Conservation (phyloP, 2,113 vertebrate species). For the Xenopus laevis region DNA sequence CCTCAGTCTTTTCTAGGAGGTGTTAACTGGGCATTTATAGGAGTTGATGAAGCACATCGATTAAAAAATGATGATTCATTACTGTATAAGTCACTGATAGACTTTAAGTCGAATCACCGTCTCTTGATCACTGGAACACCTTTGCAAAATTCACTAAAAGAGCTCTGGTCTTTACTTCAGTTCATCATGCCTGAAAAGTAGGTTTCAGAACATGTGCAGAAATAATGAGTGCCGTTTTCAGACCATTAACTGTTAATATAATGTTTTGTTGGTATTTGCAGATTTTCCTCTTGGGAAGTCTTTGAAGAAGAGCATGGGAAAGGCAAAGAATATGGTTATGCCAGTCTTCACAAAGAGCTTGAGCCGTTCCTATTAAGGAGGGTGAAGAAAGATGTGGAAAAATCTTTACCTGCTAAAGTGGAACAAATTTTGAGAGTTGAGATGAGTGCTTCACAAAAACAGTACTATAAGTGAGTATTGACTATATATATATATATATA, state of each 20-base stretch:
- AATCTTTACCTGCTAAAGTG: constrained; percentile 96
- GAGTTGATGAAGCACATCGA: constrained; percentile 95
- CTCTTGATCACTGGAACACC: constrained; percentile 97
- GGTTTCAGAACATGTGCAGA: constrained; percentile 43
- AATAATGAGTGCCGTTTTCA: neutral
- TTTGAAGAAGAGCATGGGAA: constrained; percentile 97
- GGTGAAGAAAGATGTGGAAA: constrained; percentile 98
- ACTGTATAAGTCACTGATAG: constrained; percentile 96
- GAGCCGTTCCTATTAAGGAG: constrained; percentile 92
- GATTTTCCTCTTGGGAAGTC: constrained; percentile 95
- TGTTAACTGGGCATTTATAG: constrained; percentile 92
- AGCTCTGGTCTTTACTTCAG: constrained; percentile 94
- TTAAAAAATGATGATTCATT: constrained; percentile 97
- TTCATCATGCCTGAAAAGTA: constrained; percentile 99
- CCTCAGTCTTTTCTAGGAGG: constrained; percentile 90
- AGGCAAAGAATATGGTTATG: constrained; percentile 91
- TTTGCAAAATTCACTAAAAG: constrained; percentile 95
- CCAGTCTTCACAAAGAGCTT: constrained; percentile 95
- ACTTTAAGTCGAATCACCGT: constrained; percentile 94
- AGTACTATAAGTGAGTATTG: constrained; percentile 98
- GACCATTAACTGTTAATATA: neutral
- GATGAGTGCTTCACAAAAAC: constrained; percentile 97
- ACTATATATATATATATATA: no score
- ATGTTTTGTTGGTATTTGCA: constrained; percentile 49
- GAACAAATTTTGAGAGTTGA: constrained; percentile 96